phyloP scores from a whole-genome alignment of 2,888 invertebrate genomes.

The Leptinotarsa rubiginosa region DNA sequence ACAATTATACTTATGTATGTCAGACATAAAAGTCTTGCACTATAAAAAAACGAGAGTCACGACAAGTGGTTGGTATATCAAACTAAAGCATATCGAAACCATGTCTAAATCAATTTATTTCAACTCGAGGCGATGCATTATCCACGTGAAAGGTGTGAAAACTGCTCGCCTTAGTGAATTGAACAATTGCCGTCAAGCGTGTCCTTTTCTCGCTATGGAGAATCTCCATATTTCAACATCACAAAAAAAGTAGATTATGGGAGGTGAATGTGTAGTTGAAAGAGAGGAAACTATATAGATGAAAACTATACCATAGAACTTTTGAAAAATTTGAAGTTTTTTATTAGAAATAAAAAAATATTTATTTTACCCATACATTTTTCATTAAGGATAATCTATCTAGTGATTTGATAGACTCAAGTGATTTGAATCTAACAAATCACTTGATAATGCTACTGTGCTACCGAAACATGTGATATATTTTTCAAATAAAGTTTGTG shows the following conservation, averaged over 20 bases:
- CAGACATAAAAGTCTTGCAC: neutral
- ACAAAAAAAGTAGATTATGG: neutral
- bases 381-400: too few relatives aligned
- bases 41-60: neutral
- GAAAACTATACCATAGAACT: too few relatives aligned
- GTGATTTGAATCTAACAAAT: too few relatives aligned
- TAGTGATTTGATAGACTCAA: too few relatives aligned
- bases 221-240: neutral
- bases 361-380: too few relatives aligned
- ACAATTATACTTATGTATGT: neutral
- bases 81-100: constrained; percentile 11
- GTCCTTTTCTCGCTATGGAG: neutral
- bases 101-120: constrained; percentile 6
- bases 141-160: constrained; percentile 12
- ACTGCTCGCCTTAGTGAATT: neutral
- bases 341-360: too few relatives aligned
- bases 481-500: too few relatives aligned
- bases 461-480: too few relatives aligned
- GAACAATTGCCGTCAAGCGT: neutral
- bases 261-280: neutral
- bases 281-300: too few relatives aligned
- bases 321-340: too few relatives aligned
- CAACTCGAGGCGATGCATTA: constrained; percentile 7
- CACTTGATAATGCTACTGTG: too few relatives aligned
- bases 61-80: constrained; percentile 1